A percentile compares a stretch with the other conserved stretches of the same genome.
Evolutionary conservation across 2,113 vertebrate species (phyloP).

Genomic region (Silurus glanis): DNA sequence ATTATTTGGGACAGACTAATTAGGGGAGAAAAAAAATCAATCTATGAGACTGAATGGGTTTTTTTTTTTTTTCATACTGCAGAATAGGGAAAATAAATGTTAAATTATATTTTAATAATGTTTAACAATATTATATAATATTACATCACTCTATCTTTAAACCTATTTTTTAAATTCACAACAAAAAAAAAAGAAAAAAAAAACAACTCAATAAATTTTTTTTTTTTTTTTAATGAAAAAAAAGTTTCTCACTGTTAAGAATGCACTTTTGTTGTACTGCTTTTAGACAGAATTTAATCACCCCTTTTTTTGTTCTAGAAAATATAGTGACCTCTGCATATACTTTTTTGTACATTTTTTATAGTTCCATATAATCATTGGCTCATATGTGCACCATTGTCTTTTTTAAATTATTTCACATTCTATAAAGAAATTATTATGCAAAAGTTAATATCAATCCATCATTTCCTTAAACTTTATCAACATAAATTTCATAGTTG

Average conservation of each 20-base stretch:
- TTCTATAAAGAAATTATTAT: neutral
- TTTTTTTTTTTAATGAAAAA: no score
- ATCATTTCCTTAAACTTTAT: neutral
- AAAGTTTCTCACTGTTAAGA: neutral
- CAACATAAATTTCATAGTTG: neutral
- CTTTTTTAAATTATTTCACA: neutral
- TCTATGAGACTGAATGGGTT: neutral
- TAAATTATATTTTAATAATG: neutral
- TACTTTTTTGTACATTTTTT: neutral
- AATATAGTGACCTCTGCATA: neutral
- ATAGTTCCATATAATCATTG: neutral
- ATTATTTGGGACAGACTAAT: constrained; percentile 17
- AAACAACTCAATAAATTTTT: neutral
- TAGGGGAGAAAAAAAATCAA: neutral
- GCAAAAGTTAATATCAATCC: neutral
- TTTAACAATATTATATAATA: neutral
- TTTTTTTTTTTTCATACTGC: no score
- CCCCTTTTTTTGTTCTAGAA: neutral
- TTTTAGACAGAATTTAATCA: no score
- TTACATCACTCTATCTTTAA: neutral
- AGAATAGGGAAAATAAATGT: neutral
- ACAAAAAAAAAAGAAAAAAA: neutral
- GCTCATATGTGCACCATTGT: neutral
- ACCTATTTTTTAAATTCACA: neutral
- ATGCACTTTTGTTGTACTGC: neutral